Percentiles rank a stretch among this genome's conserved stretches.
phyloP scores from a whole-genome alignment of 2,797 vertebrate species.

The Miichthys miiuy region DNA sequence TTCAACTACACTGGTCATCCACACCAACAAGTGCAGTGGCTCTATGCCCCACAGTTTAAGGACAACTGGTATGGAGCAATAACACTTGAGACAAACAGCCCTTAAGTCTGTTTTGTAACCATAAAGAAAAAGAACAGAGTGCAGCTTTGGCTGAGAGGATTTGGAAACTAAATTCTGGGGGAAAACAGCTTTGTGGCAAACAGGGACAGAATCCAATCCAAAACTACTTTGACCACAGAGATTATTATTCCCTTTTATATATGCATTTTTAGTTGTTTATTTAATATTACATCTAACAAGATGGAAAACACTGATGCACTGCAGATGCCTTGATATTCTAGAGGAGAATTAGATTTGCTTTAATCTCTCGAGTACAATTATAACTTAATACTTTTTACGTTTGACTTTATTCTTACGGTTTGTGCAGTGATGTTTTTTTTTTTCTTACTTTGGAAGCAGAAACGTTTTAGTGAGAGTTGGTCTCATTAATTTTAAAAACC shows the following conservation, averaged over 20 bases:
- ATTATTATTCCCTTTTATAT: background rate
- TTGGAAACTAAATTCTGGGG: constrained; percentile 5
- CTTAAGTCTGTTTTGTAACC: background rate
- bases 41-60: too few species aligned
- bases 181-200: constrained; percentile 11
- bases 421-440: too few species aligned
- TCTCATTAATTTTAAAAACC: constrained; percentile 29
- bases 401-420: too few species aligned
- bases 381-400: too few species aligned
- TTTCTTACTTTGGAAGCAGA: background rate
- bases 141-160: constrained; percentile 11
- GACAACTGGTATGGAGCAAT: too few species aligned
- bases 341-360: constrained; percentile 4
- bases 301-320: background rate
- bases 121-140: background rate
- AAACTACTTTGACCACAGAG: background rate
- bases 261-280: background rate
- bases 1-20: too few species aligned
- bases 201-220: background rate
- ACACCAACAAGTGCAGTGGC: too few species aligned
- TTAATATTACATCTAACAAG: background rate
- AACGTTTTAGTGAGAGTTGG: background rate
- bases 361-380: background rate
- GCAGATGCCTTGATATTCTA: background rate
- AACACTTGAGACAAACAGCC: too few species aligned